phyloP scores from a whole-genome alignment of 2,888 invertebrate genomes.

The Alentia gelatinosa region DNA sequence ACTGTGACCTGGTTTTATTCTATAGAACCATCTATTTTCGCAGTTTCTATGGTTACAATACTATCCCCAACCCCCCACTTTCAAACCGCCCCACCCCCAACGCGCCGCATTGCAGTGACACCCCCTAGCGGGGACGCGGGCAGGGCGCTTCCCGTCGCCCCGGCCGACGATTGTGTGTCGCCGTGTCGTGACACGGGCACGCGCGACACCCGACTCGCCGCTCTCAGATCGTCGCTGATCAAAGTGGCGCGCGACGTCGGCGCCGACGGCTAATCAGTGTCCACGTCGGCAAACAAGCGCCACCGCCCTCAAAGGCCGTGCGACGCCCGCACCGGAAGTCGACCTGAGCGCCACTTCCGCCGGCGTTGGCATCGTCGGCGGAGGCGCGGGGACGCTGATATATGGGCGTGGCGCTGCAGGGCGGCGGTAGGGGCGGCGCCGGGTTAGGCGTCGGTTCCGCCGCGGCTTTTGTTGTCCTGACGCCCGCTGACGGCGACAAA shows the following conservation, averaged over 20 bases:
- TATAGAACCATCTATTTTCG: neutral
- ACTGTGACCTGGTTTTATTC: no score
- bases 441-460: neutral
- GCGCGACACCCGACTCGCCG: neutral
- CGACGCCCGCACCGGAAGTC: neutral
- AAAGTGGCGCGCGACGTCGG: neutral
- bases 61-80: neutral
- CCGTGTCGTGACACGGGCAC: neutral
- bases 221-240: constrained; percentile 16
- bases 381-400: neutral
- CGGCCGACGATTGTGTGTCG: neutral
- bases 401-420: neutral
- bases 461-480: neutral
- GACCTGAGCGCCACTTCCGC: constrained; percentile 10
- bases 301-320: neutral
- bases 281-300: neutral
- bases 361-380: neutral
- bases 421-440: neutral
- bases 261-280: constrained; percentile 3
- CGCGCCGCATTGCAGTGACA: neutral
- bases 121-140: neutral
- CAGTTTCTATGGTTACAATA: neutral
- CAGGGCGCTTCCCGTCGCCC: neutral
- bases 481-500: neutral
- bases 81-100: neutral